phyloP scores from a whole-genome alignment of 2,888 invertebrate genomes.

The Stramonita haemastoma region DNA sequence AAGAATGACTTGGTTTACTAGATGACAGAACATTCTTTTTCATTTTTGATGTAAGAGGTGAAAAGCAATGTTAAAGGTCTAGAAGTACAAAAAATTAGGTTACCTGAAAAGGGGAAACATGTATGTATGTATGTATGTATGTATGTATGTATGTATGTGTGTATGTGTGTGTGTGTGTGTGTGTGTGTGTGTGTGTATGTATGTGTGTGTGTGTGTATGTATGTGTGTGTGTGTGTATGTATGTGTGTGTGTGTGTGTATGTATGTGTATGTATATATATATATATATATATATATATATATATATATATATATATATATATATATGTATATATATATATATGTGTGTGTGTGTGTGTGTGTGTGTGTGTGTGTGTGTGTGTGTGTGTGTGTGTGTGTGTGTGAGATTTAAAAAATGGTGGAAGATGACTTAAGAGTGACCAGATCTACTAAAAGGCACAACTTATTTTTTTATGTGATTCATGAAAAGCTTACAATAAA shows the following conservation, averaged over 20 bases:
- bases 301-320: constrained; percentile 5
- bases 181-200: not conserved
- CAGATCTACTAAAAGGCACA: no score
- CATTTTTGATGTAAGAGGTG: no score
- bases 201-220: constrained; percentile 13
- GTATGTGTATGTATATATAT: constrained; percentile 16
- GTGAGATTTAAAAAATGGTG: no score
- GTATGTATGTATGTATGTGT: constrained; percentile 15
- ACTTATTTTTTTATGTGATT: no score
- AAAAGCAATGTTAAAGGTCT: no score
- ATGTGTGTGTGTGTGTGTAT: constrained; percentile 13
- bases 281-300: not conserved
- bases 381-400: constrained; percentile 23
- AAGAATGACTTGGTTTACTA: no score
- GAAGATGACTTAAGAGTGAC: no score
- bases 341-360: constrained; percentile 14
- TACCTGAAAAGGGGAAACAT: no score
- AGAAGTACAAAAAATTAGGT: no score
- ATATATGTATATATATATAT: not conserved
- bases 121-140: constrained; percentile 24
- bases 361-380: not conserved
- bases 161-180: constrained; percentile 4
- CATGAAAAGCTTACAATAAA: no score
- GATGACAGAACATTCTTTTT: no score
- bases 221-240: not conserved